Evolutionary conservation across 2,888 invertebrate species (phyloP), one percentile per base, ranked within the genome.

Genomic region (Scaptomyza flava): DNA sequence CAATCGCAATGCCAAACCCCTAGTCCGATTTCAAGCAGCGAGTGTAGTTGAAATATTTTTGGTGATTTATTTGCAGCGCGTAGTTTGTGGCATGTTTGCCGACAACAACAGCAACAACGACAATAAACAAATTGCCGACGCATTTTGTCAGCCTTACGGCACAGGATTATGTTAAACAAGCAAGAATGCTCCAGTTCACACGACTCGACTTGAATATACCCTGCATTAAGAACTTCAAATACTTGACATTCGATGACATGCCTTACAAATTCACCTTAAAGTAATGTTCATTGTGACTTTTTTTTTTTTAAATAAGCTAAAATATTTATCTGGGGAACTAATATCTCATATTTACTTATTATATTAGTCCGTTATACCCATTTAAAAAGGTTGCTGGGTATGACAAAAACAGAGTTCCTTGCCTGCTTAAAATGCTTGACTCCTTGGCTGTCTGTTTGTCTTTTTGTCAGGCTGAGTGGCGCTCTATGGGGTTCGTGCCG

Each of bases 71-170:
- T 87, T 87, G 86, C 81, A 77, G 66, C 83, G 80, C 85, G 79
- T 83, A 86, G 83, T 81, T 86, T 84, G 83, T 81, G 84, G 84
- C 84, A 84, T 86, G 86, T 86, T 77, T 78, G 78, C 68, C 78
- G 78, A 77, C 78, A 78, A 67, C 59, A 63, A 57, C 58, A 62
- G 33, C 54, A 34, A 64, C 60, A 83, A 67, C 79, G 77, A 79
- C 87, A 83, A 87, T 87, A 87, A 85, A 87, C 89, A 87, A 87
- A 87, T 87, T 87, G 87, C 89, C 89, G 83, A 85, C 87, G 89
- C 83, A 82, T 86, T 87, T 85, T 81, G 79, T 72, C 79, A 76
- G 81, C 59, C 57, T 65, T 78, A 58, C 72, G 68, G 60, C 60
- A 48, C 81, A 84, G 85, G 85, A 82, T 85, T 85, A 85, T 85